phyloP scores from a whole-genome alignment of 30 jellyfish, hydroid and myxozoan genomes.

The Calvadosia cruxmelitensis region DNA sequence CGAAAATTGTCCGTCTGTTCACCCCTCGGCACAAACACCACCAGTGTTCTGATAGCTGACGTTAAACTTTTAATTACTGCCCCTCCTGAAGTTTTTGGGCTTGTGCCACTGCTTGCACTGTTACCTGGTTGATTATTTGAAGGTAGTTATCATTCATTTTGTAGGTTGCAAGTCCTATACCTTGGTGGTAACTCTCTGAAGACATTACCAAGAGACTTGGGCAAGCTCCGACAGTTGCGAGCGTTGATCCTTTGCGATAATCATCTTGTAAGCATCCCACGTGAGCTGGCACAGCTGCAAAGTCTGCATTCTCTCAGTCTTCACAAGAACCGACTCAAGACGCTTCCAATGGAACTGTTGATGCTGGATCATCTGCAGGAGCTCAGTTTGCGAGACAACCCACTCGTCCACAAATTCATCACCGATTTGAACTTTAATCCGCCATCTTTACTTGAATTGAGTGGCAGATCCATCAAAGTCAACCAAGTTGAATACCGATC shows the following conservation, averaged over 20 bases:
- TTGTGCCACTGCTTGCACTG: background rate
- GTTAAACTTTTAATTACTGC: background rate
- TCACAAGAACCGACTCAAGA: conserved; percentile 67
- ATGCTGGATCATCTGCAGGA: conserved; percentile 72
- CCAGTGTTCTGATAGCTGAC: too few species aligned
- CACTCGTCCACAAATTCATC: conserved; percentile 82
- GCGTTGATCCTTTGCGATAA: conserved; percentile 88
- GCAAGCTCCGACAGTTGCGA: conserved; percentile 42
- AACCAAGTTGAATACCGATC: conserved; percentile 18
- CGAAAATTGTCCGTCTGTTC: too few species aligned
- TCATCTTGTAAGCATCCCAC: conserved; percentile 57
- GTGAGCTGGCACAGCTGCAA: conserved; percentile 74
- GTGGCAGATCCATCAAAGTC: conserved; percentile 80
- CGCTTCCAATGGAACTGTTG: conserved; percentile 87
- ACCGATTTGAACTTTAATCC: conserved; percentile 81
- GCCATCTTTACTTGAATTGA: conserved; percentile 81
- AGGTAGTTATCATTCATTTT: background rate
- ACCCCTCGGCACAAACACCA: too few species aligned
- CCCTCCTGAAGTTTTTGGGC: background rate
- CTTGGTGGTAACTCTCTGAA: conserved; percentile 83
- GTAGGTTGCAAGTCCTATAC: conserved; percentile 70
- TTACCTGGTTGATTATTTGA: background rate
- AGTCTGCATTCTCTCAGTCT: conserved; percentile 74
- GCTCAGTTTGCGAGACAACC: conserved; percentile 90
- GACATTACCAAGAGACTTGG: conserved; percentile 43